These are phyloP conservation scores for Trichogramma pretiosum DNA, from an alignment of 1,140 invertebrate species.

Conservation along the genomic window DNA sequence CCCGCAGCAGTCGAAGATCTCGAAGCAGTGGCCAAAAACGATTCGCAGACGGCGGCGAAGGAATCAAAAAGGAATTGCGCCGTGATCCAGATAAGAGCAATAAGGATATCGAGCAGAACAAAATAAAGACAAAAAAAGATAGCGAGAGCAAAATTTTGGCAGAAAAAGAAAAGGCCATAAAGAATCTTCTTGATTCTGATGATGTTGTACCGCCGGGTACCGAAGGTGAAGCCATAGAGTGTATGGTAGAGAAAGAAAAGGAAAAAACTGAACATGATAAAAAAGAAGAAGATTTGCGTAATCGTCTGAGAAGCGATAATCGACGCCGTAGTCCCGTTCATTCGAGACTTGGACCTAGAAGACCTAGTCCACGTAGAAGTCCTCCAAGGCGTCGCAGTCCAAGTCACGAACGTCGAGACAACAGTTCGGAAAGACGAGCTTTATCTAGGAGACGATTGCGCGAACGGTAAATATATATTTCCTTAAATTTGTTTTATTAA, in stretches of 20 bases:
- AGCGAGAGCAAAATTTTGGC: conserved; percentile 40
- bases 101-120: conserved; percentile 42
- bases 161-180: conserved; percentile 43
- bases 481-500: too few species aligned
- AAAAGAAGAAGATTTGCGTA: conserved; percentile 18
- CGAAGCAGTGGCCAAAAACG: conserved; percentile 30
- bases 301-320: conserved; percentile 24
- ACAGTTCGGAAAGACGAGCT: conserved; percentile 30
- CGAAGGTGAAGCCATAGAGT: conserved; percentile 38
- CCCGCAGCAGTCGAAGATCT: conserved; percentile 20
- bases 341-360: conserved; percentile 27
- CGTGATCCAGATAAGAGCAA: conserved; percentile 40
- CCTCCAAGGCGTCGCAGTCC: conserved; percentile 25
- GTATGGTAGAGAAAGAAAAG: conserved; percentile 33
- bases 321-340: conserved; percentile 24
- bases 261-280: conserved; percentile 24
- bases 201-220: conserved; percentile 42
- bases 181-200: conserved; percentile 40
- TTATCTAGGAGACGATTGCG: conserved; percentile 30
- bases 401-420: conserved; percentile 26
- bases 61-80: conserved; percentile 29
- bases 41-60: neutral
- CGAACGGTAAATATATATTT: too few species aligned
- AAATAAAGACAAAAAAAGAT: conserved; percentile 36
- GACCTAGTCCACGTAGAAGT: conserved; percentile 25